Conservation (phyloP, 2,888 invertebrate genomes). For the Lepidochitona cinerea region DNA sequence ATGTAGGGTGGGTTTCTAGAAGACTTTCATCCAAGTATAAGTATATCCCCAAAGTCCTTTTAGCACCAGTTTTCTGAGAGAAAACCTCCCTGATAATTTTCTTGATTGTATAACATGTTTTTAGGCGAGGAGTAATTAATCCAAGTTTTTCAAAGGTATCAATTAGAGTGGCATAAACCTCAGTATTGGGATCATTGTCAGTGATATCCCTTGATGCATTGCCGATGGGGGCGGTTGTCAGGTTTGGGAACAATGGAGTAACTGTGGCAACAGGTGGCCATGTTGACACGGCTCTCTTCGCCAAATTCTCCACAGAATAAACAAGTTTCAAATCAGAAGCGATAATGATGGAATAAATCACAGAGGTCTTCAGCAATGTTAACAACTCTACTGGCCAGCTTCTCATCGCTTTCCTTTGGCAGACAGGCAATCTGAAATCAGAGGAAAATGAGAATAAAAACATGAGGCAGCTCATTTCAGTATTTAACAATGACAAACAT, state of each 20-base stretch:
- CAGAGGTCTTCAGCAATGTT: neutral
- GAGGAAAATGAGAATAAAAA: neutral
- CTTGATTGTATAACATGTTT: neutral
- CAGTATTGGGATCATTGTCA: neutral
- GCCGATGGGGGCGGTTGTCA: neutral
- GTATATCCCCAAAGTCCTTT: neutral
- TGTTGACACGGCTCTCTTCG: neutral
- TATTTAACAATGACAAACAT: no score
- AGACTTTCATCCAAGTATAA: neutral
- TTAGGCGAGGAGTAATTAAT: neutral
- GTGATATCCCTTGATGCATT: neutral
- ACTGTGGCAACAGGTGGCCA: neutral
- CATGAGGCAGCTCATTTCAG: no score
- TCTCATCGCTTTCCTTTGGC: neutral
- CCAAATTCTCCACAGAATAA: neutral
- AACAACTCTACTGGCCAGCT: neutral
- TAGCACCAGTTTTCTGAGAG: neutral
- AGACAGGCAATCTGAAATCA: neutral
- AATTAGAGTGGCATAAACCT: neutral
- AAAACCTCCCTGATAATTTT: neutral
- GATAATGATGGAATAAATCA: neutral
- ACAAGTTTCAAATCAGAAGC: neutral
- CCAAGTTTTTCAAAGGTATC: slow-evolving; percentile 1
- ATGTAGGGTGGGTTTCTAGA: neutral
- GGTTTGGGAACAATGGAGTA: neutral